Conservation (phyloP, 2,888 invertebrate species). For the Lamproptera curius region DNA sequence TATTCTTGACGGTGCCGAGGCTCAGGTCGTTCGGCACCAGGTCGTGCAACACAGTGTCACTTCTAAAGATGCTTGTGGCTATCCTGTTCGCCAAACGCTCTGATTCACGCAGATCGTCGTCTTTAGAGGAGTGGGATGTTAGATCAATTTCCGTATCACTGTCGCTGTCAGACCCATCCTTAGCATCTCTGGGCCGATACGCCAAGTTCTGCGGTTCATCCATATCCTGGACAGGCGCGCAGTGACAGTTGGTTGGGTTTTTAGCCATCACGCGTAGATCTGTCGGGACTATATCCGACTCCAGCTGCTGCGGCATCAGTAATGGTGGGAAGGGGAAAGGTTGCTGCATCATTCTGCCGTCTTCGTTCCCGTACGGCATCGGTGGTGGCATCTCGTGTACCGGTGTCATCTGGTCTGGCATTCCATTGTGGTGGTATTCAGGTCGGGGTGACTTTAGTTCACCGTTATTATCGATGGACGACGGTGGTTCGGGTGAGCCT, state of each 20-base stretch:
- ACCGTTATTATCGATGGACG: constrained; percentile 42
- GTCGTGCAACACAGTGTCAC: constrained; percentile 65
- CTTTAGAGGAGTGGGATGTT: constrained; percentile 69
- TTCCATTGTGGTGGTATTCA: constrained; percentile 55
- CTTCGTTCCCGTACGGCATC: constrained; percentile 50
- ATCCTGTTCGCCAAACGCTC: constrained; percentile 63
- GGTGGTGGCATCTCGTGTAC: constrained; percentile 52
- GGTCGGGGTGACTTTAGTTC: constrained; percentile 58
- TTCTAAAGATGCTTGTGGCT: constrained; percentile 67
- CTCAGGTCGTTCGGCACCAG: constrained; percentile 72
- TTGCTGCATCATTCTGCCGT: constrained; percentile 55
- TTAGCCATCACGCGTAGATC: constrained; percentile 62
- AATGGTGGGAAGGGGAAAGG: constrained; percentile 55
- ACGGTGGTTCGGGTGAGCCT: constrained; percentile 57
- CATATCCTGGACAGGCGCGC: constrained; percentile 36
- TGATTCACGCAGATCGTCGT: constrained; percentile 66
- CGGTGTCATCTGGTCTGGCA: constrained; percentile 42
- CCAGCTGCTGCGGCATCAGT: constrained; percentile 54
- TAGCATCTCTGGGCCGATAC: constrained; percentile 48
- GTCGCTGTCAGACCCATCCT: constrained; percentile 61
- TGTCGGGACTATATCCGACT: constrained; percentile 57
- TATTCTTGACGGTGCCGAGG: constrained; percentile 51
- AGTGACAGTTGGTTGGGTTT: constrained; percentile 48
- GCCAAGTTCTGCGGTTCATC: constrained; percentile 65
- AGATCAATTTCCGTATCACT: constrained; percentile 73